Evolutionary conservation across 2,888 invertebrate genomes (phyloP).

Genomic region (Parnassius mnemosyne): DNA sequence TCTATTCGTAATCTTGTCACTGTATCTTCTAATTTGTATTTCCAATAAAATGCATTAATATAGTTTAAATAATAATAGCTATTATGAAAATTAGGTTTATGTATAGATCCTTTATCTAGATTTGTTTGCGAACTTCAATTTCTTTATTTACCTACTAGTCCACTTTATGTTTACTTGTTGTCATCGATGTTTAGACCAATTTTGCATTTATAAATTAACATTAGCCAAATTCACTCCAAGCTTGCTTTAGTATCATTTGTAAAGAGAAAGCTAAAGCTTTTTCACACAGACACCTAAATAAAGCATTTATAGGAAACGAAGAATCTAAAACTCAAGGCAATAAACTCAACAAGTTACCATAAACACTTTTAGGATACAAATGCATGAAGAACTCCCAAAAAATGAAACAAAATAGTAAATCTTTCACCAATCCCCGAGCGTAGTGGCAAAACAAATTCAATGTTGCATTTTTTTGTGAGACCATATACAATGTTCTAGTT

Average conservation of each 20-base stretch:
- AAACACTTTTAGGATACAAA: slow-evolving; percentile 12
- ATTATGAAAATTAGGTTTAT: too few relatives aligned
- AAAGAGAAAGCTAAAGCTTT: slow-evolving; percentile 11
- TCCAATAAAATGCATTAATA: too few relatives aligned
- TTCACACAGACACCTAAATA: slow-evolving; percentile 15
- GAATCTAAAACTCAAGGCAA: slow-evolving; percentile 13
- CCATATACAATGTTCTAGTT: slow-evolving; percentile 8
- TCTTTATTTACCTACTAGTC: background rate
- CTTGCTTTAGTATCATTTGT: background rate
- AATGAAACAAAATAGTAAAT: slow-evolving; percentile 8
- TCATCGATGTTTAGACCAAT: background rate
- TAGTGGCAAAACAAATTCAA: slow-evolving; percentile 4
- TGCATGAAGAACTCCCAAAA: slow-evolving; percentile 1
- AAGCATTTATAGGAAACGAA: slow-evolving; percentile 16
- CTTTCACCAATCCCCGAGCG: slow-evolving; percentile 14
- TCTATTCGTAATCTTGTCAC: background rate
- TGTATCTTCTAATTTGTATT: background rate
- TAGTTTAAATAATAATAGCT: too few relatives aligned
- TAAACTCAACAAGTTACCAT: background rate
- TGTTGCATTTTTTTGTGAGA: background rate
- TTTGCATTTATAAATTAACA: background rate
- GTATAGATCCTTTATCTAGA: too few relatives aligned
- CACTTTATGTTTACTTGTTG: background rate
- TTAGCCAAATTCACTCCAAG: slow-evolving; percentile 4
- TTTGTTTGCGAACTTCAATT: background rate